These are phyloP conservation scores for Gonatopus flavifemur DNA, from an alignment of 1,140 invertebrate genomes.

Conservation along the genomic window DNA sequence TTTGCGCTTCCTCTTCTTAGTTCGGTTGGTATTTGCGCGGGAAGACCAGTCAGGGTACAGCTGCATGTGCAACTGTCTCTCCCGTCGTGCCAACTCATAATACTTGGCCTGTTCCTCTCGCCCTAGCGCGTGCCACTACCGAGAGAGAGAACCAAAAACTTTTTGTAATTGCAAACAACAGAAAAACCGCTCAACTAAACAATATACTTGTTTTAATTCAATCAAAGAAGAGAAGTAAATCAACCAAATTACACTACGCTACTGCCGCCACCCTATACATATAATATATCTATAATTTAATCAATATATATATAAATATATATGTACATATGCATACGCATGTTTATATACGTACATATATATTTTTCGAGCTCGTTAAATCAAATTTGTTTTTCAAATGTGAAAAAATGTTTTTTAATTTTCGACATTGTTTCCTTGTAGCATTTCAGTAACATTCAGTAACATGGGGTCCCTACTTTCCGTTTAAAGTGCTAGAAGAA, in stretches of 20 bases:
- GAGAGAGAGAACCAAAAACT: constrained; percentile 54
- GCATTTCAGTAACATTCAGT: constrained; percentile 54
- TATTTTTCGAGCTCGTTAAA: constrained; percentile 9
- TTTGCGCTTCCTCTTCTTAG: constrained; percentile 99
- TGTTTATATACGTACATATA: constrained; percentile 9
- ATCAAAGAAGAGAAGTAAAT: constrained; percentile 40
- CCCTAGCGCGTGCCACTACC: constrained; percentile 97
- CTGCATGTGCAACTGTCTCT: constrained; percentile 98
- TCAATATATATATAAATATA: neutral
- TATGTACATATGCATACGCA: constrained; percentile 6
- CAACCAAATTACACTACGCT: constrained; percentile 39
- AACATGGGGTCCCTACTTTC: constrained; percentile 60
- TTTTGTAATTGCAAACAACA: constrained; percentile 38
- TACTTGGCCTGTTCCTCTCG: constrained; percentile 99
- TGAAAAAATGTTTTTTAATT: constrained; percentile 2
- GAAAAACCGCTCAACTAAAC: constrained; percentile 44
- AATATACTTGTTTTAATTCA: constrained; percentile 39
- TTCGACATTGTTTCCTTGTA: constrained; percentile 28
- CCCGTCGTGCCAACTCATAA: constrained; percentile 98
- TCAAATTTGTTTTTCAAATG: constrained; percentile 10
- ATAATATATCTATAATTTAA: constrained; percentile 31
- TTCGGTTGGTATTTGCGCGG: constrained; percentile 95
- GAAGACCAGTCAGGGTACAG: constrained; percentile 99
- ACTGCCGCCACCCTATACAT: constrained; percentile 54
- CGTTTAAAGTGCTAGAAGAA: constrained; percentile 63